Evolutionary conservation across 2,113 vertebrate genomes (phyloP), one percentile per base, ranked within the genome.

Genomic region (Eretmodus cyanostictus): DNA sequence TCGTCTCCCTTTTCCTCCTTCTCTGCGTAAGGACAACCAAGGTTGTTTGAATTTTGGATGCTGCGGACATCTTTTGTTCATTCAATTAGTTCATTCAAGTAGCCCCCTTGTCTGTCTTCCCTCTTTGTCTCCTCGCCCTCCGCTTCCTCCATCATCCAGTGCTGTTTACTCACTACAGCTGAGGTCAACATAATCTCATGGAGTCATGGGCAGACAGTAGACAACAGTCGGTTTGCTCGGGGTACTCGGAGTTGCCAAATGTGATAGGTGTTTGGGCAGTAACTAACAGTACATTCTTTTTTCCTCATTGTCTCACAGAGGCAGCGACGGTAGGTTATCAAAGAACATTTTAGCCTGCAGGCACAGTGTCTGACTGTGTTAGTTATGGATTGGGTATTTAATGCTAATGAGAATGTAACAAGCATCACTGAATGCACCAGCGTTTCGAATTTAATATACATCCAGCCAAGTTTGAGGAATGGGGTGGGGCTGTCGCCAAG

Each of bases 111-210:
- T 86, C 73, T 88, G 55, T 87, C 81, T 80, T 11, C 53, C 83
- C 53, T 47, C 55, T 22, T 55, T 88, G 81, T 81, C 40, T 68
- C 81, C 53, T 40, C 51, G 2, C 38, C 80, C 81, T 78, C 71
- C 54, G 82, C 82, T 83, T 84, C 47, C 86, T 85, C 83, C 68
- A 53, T 54, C 85, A 84, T 86, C 87, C 79, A 57, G 45, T n/a
- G 31, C 47, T 92, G 92, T 94, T 93, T 94, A 88, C 90, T 88
- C 86, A 92, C 87, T 92, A 89, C 89, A 84, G 51, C n/a, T 38
- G 88, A 93, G 92, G 92, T 94, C 93, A 92, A 82, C 85, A 89
- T 90, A 91, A 93, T 94, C 88, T 90, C 89, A 86, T 82, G 86
- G 92, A 92, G 83, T 93, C 92, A 85, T 89, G 90, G 86, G 38